Evolutionary conservation across 2,797 vertebrate species (phyloP), one percentile per base, ranked within the genome.

Genomic region (Anolis apletophallus): DNA sequence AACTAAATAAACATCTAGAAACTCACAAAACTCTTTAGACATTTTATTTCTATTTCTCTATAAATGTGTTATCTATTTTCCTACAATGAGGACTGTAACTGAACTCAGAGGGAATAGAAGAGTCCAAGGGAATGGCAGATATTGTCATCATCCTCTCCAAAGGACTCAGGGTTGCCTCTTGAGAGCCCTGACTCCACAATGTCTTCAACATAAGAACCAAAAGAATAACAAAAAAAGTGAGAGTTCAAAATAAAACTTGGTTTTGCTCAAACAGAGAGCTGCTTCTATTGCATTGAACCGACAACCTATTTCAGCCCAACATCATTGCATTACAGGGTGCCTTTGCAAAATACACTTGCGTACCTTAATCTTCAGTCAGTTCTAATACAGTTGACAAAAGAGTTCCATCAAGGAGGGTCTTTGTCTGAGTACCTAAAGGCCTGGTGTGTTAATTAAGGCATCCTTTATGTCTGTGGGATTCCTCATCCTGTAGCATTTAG

Each of bases 401-500:
- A 59, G 14, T 34, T 68, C 32, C 16, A 9, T 68, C 52, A 54
- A 80, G 77, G 72, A 78, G 46, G 32, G 19, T 16, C 61, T 10
- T 72, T 87, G 76, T 0, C 57, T 68, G 69, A 16, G 0, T 26
- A 57, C 0, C 10, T 0, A 2, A 34, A 1, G 54, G 81, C 72
- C 23, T 75, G 40, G 57, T 3, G 0, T 16, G 1, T 0, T 29
- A 88, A 80, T 69, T 5, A 11, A 1, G 54, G 10, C 19, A 69
- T 8, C 59, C 57, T 84, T 0, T 82, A 73, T 91, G 34, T 13
- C 86, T 26, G 81, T 67, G 17, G 76, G 76, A 0, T 32, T 0
- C 73, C 19, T 59, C 29, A 79, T 76, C 78, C 80, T 84, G 13
- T 11, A 85, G 5, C 77, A 8, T 23, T 71, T 88, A 80, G 83